phyloP scores from a whole-genome alignment of 2,888 invertebrate genomes.

The Drosophila conformis region DNA sequence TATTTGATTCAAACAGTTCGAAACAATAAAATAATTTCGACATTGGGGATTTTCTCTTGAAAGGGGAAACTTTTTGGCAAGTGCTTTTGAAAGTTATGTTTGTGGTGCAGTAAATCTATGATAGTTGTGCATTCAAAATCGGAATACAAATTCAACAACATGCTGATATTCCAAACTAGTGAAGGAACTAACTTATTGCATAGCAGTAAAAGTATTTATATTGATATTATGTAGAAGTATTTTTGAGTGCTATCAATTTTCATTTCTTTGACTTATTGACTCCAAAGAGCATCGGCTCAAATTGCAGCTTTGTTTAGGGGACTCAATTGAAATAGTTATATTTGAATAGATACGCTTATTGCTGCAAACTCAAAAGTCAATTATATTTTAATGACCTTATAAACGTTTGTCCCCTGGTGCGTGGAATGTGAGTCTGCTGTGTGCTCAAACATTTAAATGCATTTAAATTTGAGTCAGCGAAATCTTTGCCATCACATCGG shows the following conservation, averaged over 20 bases:
- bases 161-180: not conserved
- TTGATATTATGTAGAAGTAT: not conserved
- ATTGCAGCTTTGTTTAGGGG: not conserved
- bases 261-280: not conserved
- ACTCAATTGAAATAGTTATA: not conserved
- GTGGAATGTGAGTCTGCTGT: conserved; percentile 27
- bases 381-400: conserved; percentile 43
- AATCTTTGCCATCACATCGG: conserved; percentile 35
- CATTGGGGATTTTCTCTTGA: conserved; percentile 3
- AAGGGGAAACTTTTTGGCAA: conserved; percentile 7
- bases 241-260: not conserved
- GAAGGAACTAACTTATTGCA: not conserved
- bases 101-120: not conserved
- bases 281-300: not conserved
- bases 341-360: not conserved
- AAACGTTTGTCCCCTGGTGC: conserved; percentile 26
- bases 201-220: not conserved
- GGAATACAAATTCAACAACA: not conserved
- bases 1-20: conserved; percentile 30
- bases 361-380: conserved; percentile 21
- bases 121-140: not conserved
- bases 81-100: conserved; percentile 13
- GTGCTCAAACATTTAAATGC: conserved; percentile 32
- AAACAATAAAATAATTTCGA: conserved; percentile 10
- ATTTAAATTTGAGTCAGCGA: conserved; percentile 30